phyloP scores from a whole-genome alignment of 2,113 vertebrate genomes.

The Acanthisitta chloris region DNA sequence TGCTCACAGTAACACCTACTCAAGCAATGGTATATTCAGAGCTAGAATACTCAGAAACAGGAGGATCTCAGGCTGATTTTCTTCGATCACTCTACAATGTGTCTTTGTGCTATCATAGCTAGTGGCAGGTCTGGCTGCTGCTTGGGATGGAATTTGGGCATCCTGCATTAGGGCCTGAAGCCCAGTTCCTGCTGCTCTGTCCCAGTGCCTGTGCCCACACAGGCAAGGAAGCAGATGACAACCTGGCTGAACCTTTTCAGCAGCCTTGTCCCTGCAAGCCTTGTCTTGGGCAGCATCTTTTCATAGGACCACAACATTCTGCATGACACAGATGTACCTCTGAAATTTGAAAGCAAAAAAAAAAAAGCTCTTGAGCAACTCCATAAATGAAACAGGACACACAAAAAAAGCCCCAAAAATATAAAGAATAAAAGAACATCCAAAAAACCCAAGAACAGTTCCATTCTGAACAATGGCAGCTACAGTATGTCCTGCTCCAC shows the following conservation, averaged over 20 bases:
- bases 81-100: not conserved
- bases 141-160: not conserved
- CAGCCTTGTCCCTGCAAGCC: not conserved
- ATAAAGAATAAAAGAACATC: accelerated
- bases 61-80: not conserved
- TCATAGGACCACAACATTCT: not conserved
- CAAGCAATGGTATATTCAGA: constrained; percentile 21
- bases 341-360: not conserved
- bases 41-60: not conserved
- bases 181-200: not conserved
- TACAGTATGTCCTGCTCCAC: not conserved
- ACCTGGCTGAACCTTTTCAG: not conserved
- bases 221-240: not conserved
- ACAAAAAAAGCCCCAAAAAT: too few species aligned
- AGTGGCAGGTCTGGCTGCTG: not conserved
- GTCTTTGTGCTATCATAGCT: constrained; percentile 4
- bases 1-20: constrained; percentile 65
- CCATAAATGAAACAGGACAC: not conserved
- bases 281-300: not conserved
- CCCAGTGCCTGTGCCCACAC: not conserved
- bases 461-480: not conserved
- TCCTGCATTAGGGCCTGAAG: not conserved
- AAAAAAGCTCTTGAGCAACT: not conserved
- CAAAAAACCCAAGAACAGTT: not conserved
- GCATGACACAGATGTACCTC: not conserved